Percentiles rank a stretch among this genome's conserved stretches.
Evolutionary conservation across 2,113 vertebrate genomes (phyloP).

Genomic region (Daphoenositta chrysoptera): DNA sequence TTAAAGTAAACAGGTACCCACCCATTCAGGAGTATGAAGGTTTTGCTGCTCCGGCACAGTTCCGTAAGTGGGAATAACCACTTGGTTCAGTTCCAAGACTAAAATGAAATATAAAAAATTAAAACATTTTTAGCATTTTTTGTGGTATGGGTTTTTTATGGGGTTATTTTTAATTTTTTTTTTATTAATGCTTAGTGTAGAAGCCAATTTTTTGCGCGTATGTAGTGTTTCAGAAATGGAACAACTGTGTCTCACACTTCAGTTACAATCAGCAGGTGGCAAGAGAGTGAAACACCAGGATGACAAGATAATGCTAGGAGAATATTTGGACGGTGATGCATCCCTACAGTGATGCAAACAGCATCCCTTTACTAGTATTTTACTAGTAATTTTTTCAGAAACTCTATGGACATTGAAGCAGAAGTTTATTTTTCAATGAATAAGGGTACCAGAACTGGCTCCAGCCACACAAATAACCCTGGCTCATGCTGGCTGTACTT

Average conservation of each 20-base stretch:
- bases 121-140: background rate
- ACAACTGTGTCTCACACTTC: background rate
- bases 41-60: slow-evolving; percentile 48
- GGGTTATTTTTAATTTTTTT: background rate
- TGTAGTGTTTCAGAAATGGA: background rate
- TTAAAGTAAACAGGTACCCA: slow-evolving; percentile 51
- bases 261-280: background rate
- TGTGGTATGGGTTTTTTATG: background rate
- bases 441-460: background rate
- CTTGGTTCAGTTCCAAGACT: slow-evolving; percentile 72
- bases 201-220: background rate
- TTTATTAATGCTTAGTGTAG: background rate
- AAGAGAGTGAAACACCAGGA: background rate
- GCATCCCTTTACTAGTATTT: background rate
- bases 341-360: background rate
- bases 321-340: background rate
- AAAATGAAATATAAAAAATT: slow-evolving; percentile 31
- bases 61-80: slow-evolving; percentile 49
- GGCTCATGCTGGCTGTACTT: background rate
- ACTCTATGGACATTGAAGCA: background rate
- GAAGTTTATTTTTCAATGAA: background rate
- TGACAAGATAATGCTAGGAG: background rate
- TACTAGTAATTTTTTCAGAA: background rate
- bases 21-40: slow-evolving; percentile 68
- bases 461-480: background rate